Base-by-base conservation (phyloP, 1,140 invertebrate genomes). In the Drosophila prosaltans region DNA sequence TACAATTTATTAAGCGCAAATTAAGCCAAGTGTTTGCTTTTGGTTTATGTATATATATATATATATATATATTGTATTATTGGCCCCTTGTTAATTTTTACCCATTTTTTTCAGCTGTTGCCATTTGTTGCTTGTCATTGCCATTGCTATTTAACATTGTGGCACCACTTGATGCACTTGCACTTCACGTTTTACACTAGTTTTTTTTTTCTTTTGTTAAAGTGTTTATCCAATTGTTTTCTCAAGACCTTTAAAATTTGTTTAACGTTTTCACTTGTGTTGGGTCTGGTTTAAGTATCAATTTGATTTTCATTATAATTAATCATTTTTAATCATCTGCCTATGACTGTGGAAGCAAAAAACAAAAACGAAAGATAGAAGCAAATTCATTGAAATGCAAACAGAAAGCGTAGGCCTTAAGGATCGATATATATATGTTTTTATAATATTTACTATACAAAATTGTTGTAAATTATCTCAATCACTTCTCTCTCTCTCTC, bases 81-180 rank as follows among this genome's bases (percentile, higher is more conserved):
- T 43, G 41, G 57, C 28, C 26, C 32, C 28, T 40, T 36, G 41
- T 40, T 28, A 5, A 58, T 43, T 64, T 83, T 84, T 89, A 89
- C 84, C 84, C 84, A 71, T 89, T 89, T 73, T 89, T 89, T 62
- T 89, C 78, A 81, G 84, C 80, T 65, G 69, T 28, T 54, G 43
- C 69, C 71, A 36, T 43, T 48, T 76, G 60, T 36, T 48, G 48
- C 24, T 55, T 78, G 45, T 24, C 45, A 26, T 65, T 67, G 59
- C 41, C 41, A 51, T 77, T 80, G 74, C 73, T 80, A 74, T 81
- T 88, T 30, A 79, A 75, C 84, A 84, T 83, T 58, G 54, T 74
- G 73, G 51, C 76, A 77, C 68, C 45, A 65, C 63, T 78, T 71
- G 55, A 77, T 78, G 62, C 32, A 36, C 2, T 21, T 62, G 21